Conservation (phyloP, 2,888 invertebrate species). For the Gandaritis pyraliata region DNA sequence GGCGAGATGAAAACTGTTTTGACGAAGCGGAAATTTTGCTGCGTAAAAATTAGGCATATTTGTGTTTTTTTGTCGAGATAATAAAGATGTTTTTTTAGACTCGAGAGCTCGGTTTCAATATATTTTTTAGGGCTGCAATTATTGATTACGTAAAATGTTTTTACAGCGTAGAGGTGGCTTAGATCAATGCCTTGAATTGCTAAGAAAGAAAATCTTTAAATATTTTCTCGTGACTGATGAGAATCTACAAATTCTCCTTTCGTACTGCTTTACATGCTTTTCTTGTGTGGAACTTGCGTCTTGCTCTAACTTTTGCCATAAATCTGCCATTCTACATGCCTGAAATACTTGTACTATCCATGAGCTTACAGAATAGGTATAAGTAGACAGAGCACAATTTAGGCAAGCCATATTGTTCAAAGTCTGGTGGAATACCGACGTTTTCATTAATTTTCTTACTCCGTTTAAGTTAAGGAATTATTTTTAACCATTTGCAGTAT, state of each 20-base stretch:
- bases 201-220: no score
- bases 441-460: no score
- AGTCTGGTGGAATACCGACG: no score
- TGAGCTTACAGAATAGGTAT: conserved; percentile 2
- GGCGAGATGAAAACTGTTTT: conserved; percentile 6
- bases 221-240: background rate
- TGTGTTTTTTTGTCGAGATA: conserved; percentile 1
- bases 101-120: no score
- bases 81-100: background rate
- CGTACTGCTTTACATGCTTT: conserved; percentile 29
- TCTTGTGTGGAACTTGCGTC: conserved; percentile 1
- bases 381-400: background rate
- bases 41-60: conserved; percentile 6
- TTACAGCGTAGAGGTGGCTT: no score
- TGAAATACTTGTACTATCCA: conserved; percentile 1
- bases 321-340: conserved; percentile 28
- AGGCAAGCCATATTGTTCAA: background rate
- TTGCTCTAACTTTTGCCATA: conserved; percentile 33
- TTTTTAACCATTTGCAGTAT: no score
- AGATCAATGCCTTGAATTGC: no score
- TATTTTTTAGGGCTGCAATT: no score
- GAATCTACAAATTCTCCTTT: conserved; percentile 16
- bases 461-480: no score
- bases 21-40: background rate
- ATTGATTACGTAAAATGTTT: no score